phyloP scores from a whole-genome alignment of 2,797 vertebrate species.

The Neostethus bicornis region DNA sequence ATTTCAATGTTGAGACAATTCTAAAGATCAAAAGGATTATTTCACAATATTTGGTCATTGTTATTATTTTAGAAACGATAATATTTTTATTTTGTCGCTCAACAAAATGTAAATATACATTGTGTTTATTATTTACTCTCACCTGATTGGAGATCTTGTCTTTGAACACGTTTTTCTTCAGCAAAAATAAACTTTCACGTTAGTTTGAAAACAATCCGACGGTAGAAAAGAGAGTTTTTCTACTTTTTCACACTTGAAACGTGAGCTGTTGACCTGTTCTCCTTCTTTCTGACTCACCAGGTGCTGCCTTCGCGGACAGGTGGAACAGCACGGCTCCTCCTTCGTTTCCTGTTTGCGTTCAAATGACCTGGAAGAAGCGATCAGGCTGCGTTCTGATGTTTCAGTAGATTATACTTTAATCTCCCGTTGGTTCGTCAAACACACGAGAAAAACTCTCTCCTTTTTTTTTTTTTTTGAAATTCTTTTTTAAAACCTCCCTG shows the following conservation, averaged over 20 bases:
- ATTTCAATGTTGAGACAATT: slow-evolving; percentile 47
- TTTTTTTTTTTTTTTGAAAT: too few species aligned
- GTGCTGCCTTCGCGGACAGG: slow-evolving; percentile 63
- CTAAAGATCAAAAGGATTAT: slow-evolving; percentile 21
- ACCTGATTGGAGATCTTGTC: slow-evolving; percentile 40
- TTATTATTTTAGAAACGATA: too few species aligned
- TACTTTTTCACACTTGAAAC: slow-evolving; percentile 37
- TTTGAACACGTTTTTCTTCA: slow-evolving; percentile 12
- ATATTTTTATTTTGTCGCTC: too few species aligned
- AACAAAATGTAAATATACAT: slow-evolving; percentile 31
- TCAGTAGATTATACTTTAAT: slow-evolving; percentile 22
- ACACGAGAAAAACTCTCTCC: too few species aligned
- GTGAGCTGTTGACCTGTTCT: slow-evolving; percentile 23
- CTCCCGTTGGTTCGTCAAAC: too few species aligned
- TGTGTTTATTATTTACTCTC: slow-evolving; percentile 5
- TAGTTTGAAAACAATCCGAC: background rate
- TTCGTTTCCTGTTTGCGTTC: slow-evolving; percentile 6
- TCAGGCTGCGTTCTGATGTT: slow-evolving; percentile 21
- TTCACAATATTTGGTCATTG: too few species aligned
- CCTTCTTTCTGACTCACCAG: slow-evolving; percentile 43
- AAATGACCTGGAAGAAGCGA: slow-evolving; percentile 18
- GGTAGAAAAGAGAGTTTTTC: slow-evolving; percentile 2
- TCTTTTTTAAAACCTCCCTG: too few species aligned
- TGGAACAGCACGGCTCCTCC: too few species aligned
- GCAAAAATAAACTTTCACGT: slow-evolving; percentile 11